These are phyloP conservation scores for Homarus gammarus DNA, from an alignment of 2,888 invertebrate species.

Conservation along the genomic window DNA sequence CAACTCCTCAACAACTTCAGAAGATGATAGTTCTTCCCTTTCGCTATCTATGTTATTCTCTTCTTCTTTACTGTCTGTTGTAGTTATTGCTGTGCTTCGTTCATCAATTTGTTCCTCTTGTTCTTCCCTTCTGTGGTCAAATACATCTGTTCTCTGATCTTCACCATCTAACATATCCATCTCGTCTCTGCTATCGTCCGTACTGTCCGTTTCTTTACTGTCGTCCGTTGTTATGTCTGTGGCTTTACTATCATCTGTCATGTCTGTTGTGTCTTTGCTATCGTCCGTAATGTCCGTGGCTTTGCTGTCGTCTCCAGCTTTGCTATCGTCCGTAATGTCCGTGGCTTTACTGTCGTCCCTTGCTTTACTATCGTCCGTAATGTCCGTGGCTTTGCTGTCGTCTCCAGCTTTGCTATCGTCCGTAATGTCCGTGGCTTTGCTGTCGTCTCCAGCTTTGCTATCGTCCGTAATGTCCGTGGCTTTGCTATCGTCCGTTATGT, in stretches of 20 bases:
- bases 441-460: too few species aligned
- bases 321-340: not conserved
- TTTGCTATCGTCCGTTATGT: not conserved
- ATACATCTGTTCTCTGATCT: too few species aligned
- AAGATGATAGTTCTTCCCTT: not conserved
- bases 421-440: not conserved
- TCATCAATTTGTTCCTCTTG: too few species aligned
- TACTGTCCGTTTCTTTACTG: not conserved
- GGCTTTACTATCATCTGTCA: not conserved
- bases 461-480: too few species aligned
- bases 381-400: not conserved
- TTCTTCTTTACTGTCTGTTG: not conserved
- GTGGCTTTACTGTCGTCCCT: not conserved
- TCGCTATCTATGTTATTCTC: not conserved
- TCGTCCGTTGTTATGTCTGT: not conserved
- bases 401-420: not conserved
- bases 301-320: not conserved
- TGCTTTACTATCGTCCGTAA: not conserved
- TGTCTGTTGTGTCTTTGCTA: not conserved
- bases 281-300: not conserved
- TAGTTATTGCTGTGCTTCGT: too few species aligned
- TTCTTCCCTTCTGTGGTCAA: too few species aligned
- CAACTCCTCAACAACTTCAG: too few species aligned
- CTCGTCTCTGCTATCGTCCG: not conserved
- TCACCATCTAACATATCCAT: not conserved